phyloP scores from a whole-genome alignment of 2,113 vertebrate genomes.

The Bambusicola thoracicus region DNA sequence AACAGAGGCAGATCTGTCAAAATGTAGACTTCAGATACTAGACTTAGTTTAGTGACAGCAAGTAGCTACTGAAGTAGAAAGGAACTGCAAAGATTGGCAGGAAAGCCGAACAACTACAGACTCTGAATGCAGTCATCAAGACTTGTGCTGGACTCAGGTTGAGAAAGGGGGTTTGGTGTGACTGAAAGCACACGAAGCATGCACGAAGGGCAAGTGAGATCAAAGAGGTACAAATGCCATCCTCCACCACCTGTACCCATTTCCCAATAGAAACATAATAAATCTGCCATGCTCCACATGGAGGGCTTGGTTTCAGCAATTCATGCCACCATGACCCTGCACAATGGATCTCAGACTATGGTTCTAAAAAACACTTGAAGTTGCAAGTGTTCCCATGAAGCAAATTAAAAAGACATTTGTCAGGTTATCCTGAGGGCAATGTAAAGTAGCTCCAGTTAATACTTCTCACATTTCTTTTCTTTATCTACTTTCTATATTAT shows the following conservation, averaged over 20 bases:
- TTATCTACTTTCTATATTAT: conserved; percentile 12
- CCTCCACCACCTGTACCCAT: not conserved
- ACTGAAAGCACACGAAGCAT: not conserved
- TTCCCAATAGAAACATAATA: not conserved
- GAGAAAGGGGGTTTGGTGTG: fast-evolving
- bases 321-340: not conserved
- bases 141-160: not conserved
- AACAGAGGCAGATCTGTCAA: not conserved
- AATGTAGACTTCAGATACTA: not conserved
- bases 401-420: conserved; percentile 26
- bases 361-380: conserved; percentile 13
- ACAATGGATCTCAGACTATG: not conserved
- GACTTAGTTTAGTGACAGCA: not conserved
- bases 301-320: not conserved
- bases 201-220: not conserved
- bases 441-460: not conserved
- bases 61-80: not conserved
- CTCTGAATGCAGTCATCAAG: not conserved
- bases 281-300: not conserved
- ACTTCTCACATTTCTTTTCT: not conserved
- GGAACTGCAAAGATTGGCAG: not conserved
- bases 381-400: conserved; percentile 10
- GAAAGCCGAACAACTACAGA: not conserved
- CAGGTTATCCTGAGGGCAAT: not conserved
- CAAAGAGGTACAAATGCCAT: not conserved